These are phyloP conservation scores for Acipenser oxyrinchus DNA, from an alignment of 2,797 vertebrate genomes.

Conservation along the genomic window DNA sequence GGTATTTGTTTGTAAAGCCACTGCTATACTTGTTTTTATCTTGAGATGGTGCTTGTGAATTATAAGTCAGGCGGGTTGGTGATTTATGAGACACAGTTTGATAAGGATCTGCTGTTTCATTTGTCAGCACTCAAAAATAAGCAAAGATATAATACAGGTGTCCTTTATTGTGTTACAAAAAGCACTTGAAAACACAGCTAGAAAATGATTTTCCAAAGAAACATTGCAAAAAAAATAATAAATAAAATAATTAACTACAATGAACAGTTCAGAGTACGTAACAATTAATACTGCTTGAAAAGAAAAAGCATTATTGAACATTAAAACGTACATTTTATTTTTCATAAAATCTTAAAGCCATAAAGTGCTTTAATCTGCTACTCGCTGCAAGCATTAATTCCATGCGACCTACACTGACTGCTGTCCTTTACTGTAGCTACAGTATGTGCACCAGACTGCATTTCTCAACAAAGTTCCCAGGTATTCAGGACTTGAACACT, in stretches of 20 bases:
- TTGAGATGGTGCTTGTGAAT: no score
- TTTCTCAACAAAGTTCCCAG: not conserved
- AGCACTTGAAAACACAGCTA: conserved; percentile 34
- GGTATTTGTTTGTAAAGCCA: no score
- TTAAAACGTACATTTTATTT: conserved; percentile 20
- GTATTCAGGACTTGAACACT: no score
- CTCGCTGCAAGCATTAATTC: conserved; percentile 23
- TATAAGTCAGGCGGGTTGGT: no score
- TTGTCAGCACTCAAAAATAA: no score
- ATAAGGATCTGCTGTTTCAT: no score
- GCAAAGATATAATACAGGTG: conserved; percentile 20
- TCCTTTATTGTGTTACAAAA: conserved; percentile 51
- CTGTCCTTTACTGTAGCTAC: conserved; percentile 17
- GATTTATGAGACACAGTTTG: no score
- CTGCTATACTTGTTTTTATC: no score
- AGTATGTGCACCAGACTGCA: conserved; percentile 24
- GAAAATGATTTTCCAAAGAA: conserved; percentile 40
- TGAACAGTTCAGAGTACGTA: conserved; percentile 35
- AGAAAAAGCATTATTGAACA: conserved; percentile 39
- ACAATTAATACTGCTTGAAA: conserved; percentile 61
- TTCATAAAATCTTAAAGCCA: conserved; percentile 41
- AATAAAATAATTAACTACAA: conserved; percentile 40
- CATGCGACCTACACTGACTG: not conserved
- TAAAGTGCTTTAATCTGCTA: conserved; percentile 56
- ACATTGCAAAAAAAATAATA: conserved; percentile 41